Evolutionary conservation across 2,797 vertebrate species (phyloP).

Genomic region (Varecia variegata): DNA sequence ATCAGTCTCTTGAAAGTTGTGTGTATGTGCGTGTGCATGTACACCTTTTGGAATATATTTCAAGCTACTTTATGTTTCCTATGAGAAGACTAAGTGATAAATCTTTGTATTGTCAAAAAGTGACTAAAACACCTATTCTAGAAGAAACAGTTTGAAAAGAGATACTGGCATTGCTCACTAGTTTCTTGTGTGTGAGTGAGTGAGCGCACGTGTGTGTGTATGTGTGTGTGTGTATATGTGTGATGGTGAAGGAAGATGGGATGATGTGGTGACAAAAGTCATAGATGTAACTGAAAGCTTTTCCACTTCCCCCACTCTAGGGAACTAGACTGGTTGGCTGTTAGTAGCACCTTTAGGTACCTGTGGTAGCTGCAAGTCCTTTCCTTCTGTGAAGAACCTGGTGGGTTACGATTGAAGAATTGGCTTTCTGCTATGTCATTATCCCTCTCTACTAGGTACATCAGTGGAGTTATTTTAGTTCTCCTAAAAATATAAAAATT

Average conservation of each 20-base stretch:
- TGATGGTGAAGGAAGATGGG: neutral
- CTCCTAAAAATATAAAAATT: slow-evolving; percentile 43
- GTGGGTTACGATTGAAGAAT: neutral
- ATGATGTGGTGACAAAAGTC: neutral
- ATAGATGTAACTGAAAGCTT: neutral
- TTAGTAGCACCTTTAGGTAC: neutral
- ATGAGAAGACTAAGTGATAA: neutral
- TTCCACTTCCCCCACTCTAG: neutral
- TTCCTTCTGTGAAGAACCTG: neutral
- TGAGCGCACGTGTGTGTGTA: neutral
- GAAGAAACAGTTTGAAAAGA: neutral
- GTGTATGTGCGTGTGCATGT: neutral
- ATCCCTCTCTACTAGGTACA: neutral
- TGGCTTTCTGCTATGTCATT: neutral
- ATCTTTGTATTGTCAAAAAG: neutral
- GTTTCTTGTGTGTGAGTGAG: neutral
- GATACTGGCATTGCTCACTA: neutral
- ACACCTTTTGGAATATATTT: neutral
- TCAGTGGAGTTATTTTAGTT: slow-evolving; percentile 5
- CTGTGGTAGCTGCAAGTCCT: neutral
- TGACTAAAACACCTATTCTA: neutral
- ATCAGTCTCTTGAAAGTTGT: neutral
- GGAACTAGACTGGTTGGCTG: neutral
- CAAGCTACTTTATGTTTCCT: neutral
- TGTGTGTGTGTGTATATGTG: neutral